These are phyloP conservation scores for Danaus chrysippus DNA, from an alignment of 2,888 invertebrate species.

Conservation along the genomic window DNA sequence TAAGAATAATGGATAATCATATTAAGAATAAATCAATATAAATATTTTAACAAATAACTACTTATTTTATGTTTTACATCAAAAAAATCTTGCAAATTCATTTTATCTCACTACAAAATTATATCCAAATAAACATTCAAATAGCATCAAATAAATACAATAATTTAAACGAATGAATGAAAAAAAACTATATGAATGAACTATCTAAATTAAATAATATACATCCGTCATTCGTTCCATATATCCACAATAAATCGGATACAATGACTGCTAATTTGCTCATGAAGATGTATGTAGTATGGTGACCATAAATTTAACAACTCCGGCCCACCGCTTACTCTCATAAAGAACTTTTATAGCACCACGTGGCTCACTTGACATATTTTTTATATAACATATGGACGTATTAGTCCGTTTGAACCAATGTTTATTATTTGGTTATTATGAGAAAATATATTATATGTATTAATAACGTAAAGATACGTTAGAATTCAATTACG, in stretches of 20 bases:
- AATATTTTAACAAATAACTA: too few species aligned
- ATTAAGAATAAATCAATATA: too few species aligned
- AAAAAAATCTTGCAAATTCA: too few species aligned
- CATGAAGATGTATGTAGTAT: constrained; percentile 74
- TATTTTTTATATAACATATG: constrained; percentile 75
- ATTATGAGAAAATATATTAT: too few species aligned
- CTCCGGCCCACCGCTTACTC: constrained; percentile 76
- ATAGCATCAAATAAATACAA: too few species aligned
- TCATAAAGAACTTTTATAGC: constrained; percentile 76
- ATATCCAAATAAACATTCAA: too few species aligned
- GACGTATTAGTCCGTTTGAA: constrained; percentile 73
- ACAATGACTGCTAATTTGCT: constrained; percentile 78
- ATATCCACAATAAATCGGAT: constrained; percentile 66
- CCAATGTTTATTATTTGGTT: constrained; percentile 30
- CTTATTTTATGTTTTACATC: too few species aligned
- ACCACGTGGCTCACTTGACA: constrained; percentile 70
- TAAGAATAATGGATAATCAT: too few species aligned
- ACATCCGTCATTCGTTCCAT: constrained; percentile 65
- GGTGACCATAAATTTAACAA: constrained; percentile 71
- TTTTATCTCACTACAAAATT: too few species aligned
- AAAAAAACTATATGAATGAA: constrained; percentile 30
- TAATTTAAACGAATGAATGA: too few species aligned
- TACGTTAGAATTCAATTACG: too few species aligned
- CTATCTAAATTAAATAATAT: constrained; percentile 54
- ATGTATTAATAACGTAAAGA: too few species aligned